Conservation (phyloP, 2,797 vertebrate species). For the Meda fulgida region DNA sequence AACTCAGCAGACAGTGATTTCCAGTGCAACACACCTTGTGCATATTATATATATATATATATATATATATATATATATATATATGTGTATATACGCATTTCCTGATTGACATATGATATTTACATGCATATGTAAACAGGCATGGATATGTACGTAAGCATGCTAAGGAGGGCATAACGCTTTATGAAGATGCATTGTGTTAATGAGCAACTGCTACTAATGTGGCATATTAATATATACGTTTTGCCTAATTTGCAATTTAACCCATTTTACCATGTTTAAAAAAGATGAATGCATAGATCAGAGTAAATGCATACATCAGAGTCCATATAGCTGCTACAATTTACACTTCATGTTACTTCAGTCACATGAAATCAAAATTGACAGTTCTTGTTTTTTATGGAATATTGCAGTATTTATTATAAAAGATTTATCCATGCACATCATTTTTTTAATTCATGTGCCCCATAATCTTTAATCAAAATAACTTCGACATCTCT, state of each 20-base stretch:
- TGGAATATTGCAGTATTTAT: neutral
- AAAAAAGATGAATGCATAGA: no score
- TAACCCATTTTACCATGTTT: conserved; percentile 1
- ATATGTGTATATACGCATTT: neutral
- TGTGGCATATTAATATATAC: neutral
- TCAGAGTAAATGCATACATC: no score
- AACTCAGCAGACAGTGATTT: conserved; percentile 18
- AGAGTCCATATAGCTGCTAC: neutral
- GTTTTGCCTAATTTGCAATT: neutral
- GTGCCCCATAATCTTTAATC: neutral
- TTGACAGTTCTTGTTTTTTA: neutral
- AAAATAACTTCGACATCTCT: neutral
- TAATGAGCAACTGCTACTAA: neutral
- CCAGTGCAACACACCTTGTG: neutral
- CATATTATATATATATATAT: neutral
- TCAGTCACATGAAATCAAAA: neutral
- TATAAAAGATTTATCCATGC: neutral
- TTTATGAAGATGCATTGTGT: neutral
- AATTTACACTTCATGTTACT: neutral
- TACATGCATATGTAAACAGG: conserved; percentile 43
- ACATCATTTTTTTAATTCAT: neutral
- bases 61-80: no score
- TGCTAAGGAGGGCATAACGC: conserved; percentile 2
- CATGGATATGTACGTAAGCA: conserved; percentile 28
- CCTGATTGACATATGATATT: conserved; percentile 38